Conservation (phyloP, 1,140 invertebrate species). For the Drosophila neocordata region DNA sequence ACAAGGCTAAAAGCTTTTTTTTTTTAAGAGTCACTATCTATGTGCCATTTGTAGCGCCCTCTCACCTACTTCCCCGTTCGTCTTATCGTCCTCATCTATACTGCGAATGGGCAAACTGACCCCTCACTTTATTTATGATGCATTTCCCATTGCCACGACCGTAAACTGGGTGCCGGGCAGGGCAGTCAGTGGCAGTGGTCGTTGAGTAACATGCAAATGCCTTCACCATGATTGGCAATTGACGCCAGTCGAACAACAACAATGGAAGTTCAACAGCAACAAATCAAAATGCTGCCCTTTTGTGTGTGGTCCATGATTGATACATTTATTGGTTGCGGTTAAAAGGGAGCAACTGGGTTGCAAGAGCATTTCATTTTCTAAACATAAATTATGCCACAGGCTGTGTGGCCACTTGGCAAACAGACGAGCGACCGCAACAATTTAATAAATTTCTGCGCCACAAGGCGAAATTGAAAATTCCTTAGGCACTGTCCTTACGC, state of each 20-base stretch:
- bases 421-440: constrained; percentile 57
- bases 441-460: constrained; percentile 73
- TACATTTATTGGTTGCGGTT: constrained; percentile 38
- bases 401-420: constrained; percentile 37
- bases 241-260: constrained; percentile 11
- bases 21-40: constrained; percentile 33
- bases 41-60: background rate
- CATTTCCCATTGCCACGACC: constrained; percentile 15
- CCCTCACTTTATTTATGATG: constrained; percentile 42
- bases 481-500: constrained; percentile 12
- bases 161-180: background rate
- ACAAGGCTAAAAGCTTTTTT: constrained; percentile 57
- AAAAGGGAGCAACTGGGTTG: constrained; percentile 20
- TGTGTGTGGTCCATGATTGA: constrained; percentile 64
- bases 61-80: constrained; percentile 1
- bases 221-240: constrained; percentile 43
- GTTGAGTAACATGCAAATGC: constrained; percentile 26
- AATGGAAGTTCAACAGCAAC: constrained; percentile 14
- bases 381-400: constrained; percentile 67
- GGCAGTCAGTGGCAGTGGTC: constrained; percentile 2
- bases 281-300: constrained; percentile 60
- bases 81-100: too few species aligned
- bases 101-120: too few species aligned
- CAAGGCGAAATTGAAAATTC: constrained; percentile 77
- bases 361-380: constrained; percentile 50